These are phyloP conservation scores for Hydropsyche betteni DNA, from an alignment of 2,888 invertebrate genomes.

Conservation along the genomic window DNA sequence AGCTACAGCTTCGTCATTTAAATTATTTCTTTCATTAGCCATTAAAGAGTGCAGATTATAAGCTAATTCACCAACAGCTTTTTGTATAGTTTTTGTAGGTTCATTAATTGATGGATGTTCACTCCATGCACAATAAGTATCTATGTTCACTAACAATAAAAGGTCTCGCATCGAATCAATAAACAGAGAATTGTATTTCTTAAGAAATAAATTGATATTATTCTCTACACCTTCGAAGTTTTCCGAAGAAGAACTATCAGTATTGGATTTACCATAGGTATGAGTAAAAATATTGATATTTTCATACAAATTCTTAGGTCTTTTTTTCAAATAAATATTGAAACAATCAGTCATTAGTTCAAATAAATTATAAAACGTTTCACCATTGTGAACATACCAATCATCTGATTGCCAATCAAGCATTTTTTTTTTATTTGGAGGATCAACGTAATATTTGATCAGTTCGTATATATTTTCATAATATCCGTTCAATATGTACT, in stretches of 20 bases:
- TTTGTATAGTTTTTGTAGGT: slow-evolving; percentile 41
- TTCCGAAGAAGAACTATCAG: slow-evolving; percentile 22
- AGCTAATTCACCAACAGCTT: slow-evolving; percentile 44
- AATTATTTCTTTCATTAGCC: slow-evolving; percentile 36
- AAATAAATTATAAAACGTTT: slow-evolving; percentile 36
- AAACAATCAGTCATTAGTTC: slow-evolving; percentile 42
- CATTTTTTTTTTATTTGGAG: slow-evolving; percentile 44
- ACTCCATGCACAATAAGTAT: slow-evolving; percentile 45
- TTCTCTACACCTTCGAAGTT: slow-evolving; percentile 35
- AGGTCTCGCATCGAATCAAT: slow-evolving; percentile 27
- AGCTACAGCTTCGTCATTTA: slow-evolving; percentile 41
- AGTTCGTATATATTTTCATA: slow-evolving; percentile 40
- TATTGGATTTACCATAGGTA: slow-evolving; percentile 18
- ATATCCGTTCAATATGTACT: slow-evolving; percentile 20
- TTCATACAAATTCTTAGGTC: slow-evolving; percentile 14
- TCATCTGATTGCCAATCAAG: slow-evolving; percentile 30
- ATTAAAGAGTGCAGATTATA: slow-evolving; percentile 40
- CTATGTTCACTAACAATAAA: slow-evolving; percentile 42
- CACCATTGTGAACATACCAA: slow-evolving; percentile 42
- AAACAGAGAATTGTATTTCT: slow-evolving; percentile 43
- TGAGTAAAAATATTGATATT: slow-evolving; percentile 40
- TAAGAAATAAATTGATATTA: slow-evolving; percentile 32
- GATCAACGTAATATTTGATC: slow-evolving; percentile 44
- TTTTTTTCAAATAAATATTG: slow-evolving; percentile 35
- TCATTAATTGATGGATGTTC: slow-evolving; percentile 40